phyloP scores from a whole-genome alignment of 1,140 invertebrate species.

The Proctacanthus coquilletti region DNA sequence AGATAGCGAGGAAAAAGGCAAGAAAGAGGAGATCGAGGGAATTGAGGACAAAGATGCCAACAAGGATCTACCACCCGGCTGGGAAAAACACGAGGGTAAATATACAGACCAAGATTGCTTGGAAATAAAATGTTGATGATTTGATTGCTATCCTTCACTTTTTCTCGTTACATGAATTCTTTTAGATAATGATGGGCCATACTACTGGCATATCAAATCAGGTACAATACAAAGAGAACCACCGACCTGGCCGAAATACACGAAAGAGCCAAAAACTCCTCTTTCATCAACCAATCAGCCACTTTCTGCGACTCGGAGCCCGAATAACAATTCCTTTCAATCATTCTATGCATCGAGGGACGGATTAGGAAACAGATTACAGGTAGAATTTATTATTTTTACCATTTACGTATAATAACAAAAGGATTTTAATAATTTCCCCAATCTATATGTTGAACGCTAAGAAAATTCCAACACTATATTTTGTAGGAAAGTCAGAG shows the following conservation, averaged over 20 bases:
- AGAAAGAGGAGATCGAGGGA: slow-evolving; percentile 13
- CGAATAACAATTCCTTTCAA: slow-evolving; percentile 6
- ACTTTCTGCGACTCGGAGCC: neutral
- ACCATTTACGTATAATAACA: neutral
- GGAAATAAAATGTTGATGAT: slow-evolving; percentile 6
- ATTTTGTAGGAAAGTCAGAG: slow-evolving; percentile 16
- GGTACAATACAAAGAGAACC: slow-evolving; percentile 90
- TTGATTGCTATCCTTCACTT: slow-evolving; percentile 8
- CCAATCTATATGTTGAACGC: neutral
- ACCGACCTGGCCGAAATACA: slow-evolving; percentile 40
- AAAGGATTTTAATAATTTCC: neutral
- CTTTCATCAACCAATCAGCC: slow-evolving; percentile 8
- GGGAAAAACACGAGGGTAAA: slow-evolving; percentile 85
- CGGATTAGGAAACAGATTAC: slow-evolving; percentile 30
- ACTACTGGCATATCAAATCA: slow-evolving; percentile 97
- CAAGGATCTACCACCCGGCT: slow-evolving; percentile 54
- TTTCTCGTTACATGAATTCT: neutral
- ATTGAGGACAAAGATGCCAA: slow-evolving; percentile 11
- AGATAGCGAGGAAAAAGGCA: slow-evolving; percentile 33
- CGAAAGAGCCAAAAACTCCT: slow-evolving; percentile 30
- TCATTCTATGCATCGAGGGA: slow-evolving; percentile 3
- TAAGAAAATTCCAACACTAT: neutral
- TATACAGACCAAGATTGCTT: too few species aligned
- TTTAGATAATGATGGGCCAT: slow-evolving; percentile 77
- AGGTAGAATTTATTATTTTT: slow-evolving; percentile 3